These are phyloP conservation scores for Tricholaema leucomelas DNA, from an alignment of 2,113 vertebrate species.

Conservation along the genomic window DNA sequence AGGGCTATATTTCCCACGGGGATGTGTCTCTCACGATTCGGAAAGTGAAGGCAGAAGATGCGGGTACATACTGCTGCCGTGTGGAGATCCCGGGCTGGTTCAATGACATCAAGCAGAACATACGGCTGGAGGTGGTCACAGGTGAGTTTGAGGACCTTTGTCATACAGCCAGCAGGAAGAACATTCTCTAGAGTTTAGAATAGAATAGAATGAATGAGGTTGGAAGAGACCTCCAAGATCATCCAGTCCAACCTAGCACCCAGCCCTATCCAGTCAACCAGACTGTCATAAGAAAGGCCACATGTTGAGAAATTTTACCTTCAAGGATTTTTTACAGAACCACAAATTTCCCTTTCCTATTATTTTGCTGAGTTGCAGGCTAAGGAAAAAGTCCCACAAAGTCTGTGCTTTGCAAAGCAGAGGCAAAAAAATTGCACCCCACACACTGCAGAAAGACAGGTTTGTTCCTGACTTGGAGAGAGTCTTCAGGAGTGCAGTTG, in stretches of 20 bases:
- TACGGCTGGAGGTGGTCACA: conserved; percentile 12
- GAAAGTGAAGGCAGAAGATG: conserved; percentile 39
- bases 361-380: not conserved
- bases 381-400: not conserved
- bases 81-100: conserved; percentile 75
- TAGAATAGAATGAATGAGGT: too few relatives aligned
- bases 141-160: conserved; percentile 24
- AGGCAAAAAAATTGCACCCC: not conserved
- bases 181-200: too few relatives aligned
- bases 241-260: too few relatives aligned
- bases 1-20: not conserved
- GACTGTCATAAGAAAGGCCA: not conserved
- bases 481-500: not conserved
- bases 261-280: too few relatives aligned
- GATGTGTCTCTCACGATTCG: conserved; percentile 79
- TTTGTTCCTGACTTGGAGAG: not conserved
- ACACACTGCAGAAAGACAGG: not conserved
- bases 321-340: not conserved
- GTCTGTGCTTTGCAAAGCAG: not conserved
- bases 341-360: not conserved
- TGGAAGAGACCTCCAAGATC: too few relatives aligned
- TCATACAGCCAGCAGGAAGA: not conserved
- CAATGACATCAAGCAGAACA: conserved; percentile 73
- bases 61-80: conserved; percentile 81
- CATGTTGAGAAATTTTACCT: not conserved